Conservation (phyloP, 2,113 vertebrate genomes). For the Poecilia latipinna region DNA sequence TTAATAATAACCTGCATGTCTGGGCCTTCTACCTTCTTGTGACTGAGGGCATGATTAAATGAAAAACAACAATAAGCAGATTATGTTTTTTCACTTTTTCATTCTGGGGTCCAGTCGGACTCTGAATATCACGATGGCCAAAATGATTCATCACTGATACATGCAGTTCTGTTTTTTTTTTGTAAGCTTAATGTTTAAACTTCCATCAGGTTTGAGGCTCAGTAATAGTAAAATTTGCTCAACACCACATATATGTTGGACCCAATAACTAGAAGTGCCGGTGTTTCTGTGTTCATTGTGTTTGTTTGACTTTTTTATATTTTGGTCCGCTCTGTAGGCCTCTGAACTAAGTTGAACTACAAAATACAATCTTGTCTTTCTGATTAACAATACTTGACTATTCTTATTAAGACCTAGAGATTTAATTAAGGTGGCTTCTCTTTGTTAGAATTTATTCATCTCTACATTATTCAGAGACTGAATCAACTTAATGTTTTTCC, state of each 20-base stretch:
- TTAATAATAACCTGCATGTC: constrained; percentile 10
- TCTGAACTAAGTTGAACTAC: too few relatives aligned
- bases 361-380: too few relatives aligned
- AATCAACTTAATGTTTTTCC: neutral
- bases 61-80: neutral
- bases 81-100: too few relatives aligned
- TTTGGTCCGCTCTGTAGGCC: too few relatives aligned
- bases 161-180: too few relatives aligned
- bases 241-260: too few relatives aligned
- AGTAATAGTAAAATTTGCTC: too few relatives aligned
- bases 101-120: too few relatives aligned
- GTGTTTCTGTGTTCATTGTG: neutral
- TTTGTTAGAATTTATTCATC: neutral
- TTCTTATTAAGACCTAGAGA: neutral
- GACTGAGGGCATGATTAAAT: neutral
- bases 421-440: neutral
- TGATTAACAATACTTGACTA: neutral
- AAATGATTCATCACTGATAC: too few relatives aligned
- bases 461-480: neutral
- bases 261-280: too few relatives aligned
- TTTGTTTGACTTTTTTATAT: too few relatives aligned
- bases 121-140: too few relatives aligned
- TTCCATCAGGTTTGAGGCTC: neutral
- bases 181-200: neutral
- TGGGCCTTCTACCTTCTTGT: neutral